phyloP scores from a whole-genome alignment of 2,888 invertebrate species.

The Athalia cordata region DNA sequence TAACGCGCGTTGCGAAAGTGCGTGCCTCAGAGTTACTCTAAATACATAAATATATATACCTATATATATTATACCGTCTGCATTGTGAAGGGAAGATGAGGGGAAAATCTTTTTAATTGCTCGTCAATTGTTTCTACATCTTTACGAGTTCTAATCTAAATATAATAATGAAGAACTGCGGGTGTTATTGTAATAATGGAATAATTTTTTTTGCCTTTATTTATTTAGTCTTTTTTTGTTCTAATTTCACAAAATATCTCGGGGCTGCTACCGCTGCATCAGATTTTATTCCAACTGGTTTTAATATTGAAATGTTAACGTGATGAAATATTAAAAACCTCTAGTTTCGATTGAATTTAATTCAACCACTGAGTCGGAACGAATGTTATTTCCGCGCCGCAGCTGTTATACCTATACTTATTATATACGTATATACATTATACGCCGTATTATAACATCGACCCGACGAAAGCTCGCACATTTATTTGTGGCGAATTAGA shows the following conservation, averaged over 20 bases:
- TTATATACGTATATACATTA: too few species aligned
- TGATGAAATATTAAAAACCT: slow-evolving; percentile 32
- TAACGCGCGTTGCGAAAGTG: slow-evolving; percentile 30
- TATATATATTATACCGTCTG: background rate
- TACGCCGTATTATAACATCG: background rate
- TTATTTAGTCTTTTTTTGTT: too few species aligned
- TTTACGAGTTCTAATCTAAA: background rate
- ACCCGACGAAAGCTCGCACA: background rate
- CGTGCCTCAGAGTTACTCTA: slow-evolving; percentile 9
- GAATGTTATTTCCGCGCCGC: slow-evolving; percentile 30
- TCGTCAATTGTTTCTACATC: slow-evolving; percentile 26
- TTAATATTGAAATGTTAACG: slow-evolving; percentile 35
- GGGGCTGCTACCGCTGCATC: too few species aligned
- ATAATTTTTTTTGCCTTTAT: background rate
- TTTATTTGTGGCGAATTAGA: slow-evolving; percentile 46
- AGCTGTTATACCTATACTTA: background rate
- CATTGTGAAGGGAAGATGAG: background rate
- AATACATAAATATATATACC: background rate
- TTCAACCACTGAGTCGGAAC: slow-evolving; percentile 20
- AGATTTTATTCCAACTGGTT: slow-evolving; percentile 36
- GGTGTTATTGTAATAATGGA: slow-evolving; percentile 16
- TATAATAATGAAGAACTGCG: slow-evolving; percentile 24
- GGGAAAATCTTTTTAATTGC: slow-evolving; percentile 16
- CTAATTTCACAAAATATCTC: too few species aligned
- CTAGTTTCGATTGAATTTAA: slow-evolving; percentile 40